A percentile compares a stretch with the other conserved stretches of the same genome.
Conservation (phyloP, 2,113 vertebrate species). For the Podocnemis expansa region DNA sequence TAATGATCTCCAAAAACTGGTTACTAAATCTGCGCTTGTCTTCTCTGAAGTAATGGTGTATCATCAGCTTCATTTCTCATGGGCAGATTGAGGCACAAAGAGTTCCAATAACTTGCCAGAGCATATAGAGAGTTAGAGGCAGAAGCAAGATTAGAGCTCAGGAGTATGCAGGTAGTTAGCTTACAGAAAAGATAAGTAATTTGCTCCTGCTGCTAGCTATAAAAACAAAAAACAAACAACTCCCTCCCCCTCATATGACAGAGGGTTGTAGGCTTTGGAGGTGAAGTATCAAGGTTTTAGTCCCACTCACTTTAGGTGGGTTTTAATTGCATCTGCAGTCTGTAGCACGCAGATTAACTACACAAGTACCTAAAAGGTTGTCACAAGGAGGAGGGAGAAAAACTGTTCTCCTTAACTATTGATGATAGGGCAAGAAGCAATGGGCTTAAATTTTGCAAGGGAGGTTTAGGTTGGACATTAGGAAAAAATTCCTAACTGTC, state of each 20-base stretch:
- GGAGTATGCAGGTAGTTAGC: accelerated
- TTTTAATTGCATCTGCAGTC: slow-evolving; percentile 61
- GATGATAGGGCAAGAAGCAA: no score
- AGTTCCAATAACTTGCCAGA: background rate
- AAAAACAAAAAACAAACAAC: slow-evolving; percentile 23
- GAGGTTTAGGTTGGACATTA: no score
- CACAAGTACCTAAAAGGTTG: no score
- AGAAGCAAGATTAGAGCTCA: background rate
- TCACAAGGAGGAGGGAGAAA: no score
- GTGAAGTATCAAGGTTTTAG: slow-evolving; percentile 64
- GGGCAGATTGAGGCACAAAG: background rate
- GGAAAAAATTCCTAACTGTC: no score
- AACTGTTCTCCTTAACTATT: no score
- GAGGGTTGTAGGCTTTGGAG: slow-evolving; percentile 52
- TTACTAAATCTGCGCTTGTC: background rate
- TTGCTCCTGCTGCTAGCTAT: background rate
- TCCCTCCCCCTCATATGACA: slow-evolving; percentile 26
- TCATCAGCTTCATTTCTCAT: background rate
- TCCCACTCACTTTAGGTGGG: background rate
- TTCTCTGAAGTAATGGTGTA: background rate
- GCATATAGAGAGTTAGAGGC: background rate
- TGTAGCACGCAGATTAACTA: slow-evolving; percentile 64
- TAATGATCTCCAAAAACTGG: background rate
- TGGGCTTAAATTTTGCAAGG: no score
- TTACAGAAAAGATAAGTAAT: background rate